Conservation (phyloP, 2,797 vertebrate genomes). For the Aselliscus stoliczkanus region DNA sequence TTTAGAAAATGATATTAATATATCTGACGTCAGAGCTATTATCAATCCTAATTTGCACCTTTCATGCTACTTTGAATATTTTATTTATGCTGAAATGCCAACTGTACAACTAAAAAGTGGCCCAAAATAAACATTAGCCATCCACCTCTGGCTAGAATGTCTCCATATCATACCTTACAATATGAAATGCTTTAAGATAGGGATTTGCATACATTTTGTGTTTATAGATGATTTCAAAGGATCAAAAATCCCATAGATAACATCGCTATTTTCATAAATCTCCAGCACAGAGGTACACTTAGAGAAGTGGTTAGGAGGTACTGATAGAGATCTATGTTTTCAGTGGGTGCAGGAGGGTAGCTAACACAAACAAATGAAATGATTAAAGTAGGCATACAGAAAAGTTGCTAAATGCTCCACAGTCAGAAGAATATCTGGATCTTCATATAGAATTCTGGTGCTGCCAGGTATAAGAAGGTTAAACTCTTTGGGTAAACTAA, state of each 20-base stretch:
- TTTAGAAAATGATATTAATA: constrained; percentile 61
- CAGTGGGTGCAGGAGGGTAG: background rate
- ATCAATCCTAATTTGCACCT: constrained; percentile 64
- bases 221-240: background rate
- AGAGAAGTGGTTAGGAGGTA: background rate
- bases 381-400: background rate
- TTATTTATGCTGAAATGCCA: constrained; percentile 74
- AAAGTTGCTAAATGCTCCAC: background rate
- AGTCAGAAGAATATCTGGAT: background rate
- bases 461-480: background rate
- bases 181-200: background rate
- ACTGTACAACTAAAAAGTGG: constrained; percentile 51
- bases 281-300: background rate
- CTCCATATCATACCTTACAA: background rate
- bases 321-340: background rate
- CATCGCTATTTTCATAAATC: background rate
- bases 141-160: background rate
- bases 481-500: background rate
- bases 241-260: background rate
- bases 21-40: constrained; percentile 51
- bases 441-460: background rate
- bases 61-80: constrained; percentile 66
- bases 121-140: constrained; percentile 33
- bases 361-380: background rate
- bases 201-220: background rate